Conservation (phyloP, 2,888 invertebrate genomes). For the Agonum fuliginosum region DNA sequence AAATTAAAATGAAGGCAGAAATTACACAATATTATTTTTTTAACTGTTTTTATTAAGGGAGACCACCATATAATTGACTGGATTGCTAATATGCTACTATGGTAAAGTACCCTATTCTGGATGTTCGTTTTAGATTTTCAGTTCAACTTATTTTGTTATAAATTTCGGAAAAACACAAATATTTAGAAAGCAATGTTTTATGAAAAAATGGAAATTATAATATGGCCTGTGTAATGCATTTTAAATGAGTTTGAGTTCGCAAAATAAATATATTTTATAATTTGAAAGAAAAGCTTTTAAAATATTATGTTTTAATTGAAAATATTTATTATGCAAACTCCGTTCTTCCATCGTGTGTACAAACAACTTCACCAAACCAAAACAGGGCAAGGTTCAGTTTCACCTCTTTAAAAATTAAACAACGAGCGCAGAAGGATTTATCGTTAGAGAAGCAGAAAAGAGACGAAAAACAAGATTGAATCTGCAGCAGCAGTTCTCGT, state of each 20-base stretch:
- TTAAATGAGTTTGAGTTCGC: neutral
- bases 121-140: too few species aligned
- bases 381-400: neutral
- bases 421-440: conserved; percentile 41
- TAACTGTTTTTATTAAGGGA: too few species aligned
- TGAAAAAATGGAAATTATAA: neutral
- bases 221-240: neutral
- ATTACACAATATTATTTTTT: too few species aligned
- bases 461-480: conserved; percentile 38
- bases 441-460: neutral
- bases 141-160: too few species aligned
- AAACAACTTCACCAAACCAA: neutral
- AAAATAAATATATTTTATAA: neutral
- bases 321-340: conserved; percentile 1
- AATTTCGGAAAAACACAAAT: too few species aligned
- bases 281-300: neutral
- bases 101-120: too few species aligned
- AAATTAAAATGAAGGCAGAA: too few species aligned
- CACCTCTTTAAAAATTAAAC: conserved; percentile 30
- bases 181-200: neutral
- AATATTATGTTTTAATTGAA: neutral
- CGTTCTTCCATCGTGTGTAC: neutral
- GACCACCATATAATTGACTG: too few species aligned
- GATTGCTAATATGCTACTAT: too few species aligned
- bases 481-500: conserved; percentile 16